Evolutionary conservation across 2,797 vertebrate genomes (phyloP).

Genomic region (Falco peregrinus): DNA sequence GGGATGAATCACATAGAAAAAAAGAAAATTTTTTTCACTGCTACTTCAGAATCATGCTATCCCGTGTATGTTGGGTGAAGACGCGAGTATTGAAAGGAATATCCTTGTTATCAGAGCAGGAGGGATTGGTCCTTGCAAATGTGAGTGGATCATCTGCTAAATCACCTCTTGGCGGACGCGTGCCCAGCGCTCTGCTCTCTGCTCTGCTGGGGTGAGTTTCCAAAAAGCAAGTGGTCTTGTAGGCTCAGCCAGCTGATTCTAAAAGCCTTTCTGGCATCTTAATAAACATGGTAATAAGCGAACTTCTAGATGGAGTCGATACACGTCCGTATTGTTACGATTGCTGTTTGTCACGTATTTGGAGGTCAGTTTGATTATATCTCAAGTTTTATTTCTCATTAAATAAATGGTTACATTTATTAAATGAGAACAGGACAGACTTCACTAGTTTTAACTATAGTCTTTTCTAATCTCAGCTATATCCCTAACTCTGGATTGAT

Average conservation of each 20-base stretch:
- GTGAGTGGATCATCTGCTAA: neutral
- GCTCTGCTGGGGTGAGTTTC: neutral
- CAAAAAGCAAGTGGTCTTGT: neutral
- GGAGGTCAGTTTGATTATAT: neutral
- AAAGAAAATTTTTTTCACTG: neutral
- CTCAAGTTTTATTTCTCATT: neutral
- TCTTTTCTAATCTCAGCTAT: neutral
- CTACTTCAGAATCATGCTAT: neutral
- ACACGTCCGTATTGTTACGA: neutral
- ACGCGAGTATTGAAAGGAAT: neutral
- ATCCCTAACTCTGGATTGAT: neutral
- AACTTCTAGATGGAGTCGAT: neutral
- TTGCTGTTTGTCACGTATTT: neutral
- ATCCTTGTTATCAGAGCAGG: neutral
- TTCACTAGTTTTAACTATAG: neutral
- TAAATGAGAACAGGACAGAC: neutral
- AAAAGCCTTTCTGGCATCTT: neutral
- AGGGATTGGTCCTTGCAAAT: neutral
- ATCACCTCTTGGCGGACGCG: neutral
- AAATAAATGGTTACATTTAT: neutral
- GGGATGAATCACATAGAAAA: neutral
- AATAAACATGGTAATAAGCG: neutral
- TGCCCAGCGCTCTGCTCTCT: neutral
- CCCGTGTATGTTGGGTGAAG: neutral
- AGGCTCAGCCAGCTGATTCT: neutral